Evolutionary conservation across 2,888 invertebrate species (phyloP), one percentile per base, ranked within the genome.

Genomic region (Balanococcus diminutus): DNA sequence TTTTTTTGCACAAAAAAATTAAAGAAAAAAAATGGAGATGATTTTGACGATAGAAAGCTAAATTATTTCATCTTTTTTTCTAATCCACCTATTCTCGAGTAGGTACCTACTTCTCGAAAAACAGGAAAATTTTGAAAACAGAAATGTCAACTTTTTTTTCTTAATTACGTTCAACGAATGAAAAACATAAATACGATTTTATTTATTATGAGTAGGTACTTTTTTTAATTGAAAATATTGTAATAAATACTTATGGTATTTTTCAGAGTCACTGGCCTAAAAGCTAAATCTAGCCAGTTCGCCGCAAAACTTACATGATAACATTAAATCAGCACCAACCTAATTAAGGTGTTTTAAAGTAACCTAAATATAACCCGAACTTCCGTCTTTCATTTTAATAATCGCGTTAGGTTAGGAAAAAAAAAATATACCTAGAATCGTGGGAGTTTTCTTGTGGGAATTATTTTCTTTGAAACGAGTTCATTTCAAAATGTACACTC

Each of bases 361-460:
- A 86, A 86, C 86, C 86, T 81, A 86, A 86, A 86, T 86, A 86
- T 86, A 86, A 86, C 81, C 56, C 81, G 81, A 86, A 81, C 86
- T 86, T 86, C 86, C 86, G 86, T 86, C 86, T 86, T 86, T 86
- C 86, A 79, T 85, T 85, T 85, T 85, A 85, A 85, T 85, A 85
- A 85, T 85, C 85, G 72, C 85, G 85, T 85, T 85, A 85, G 46
- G 31, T 82, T 56, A 32, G 42, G 19, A 85, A 85, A 85, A 84
- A 85, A 85, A 85, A 79, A 79, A 85, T 85, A 79, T 81, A 86
- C 81, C 56, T 86, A 79, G 84, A 82, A 83, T 87, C 86, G 87
- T 87, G 87, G 87, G 87, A 87, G 86, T 87, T 87, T 86, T 87
- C 87, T 87, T 87, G 85, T 87, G 86, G 87, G 87, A 86, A 87